Evolutionary conservation across 2,888 invertebrate species (phyloP).

Genomic region (Drosophila nigricruria): DNA sequence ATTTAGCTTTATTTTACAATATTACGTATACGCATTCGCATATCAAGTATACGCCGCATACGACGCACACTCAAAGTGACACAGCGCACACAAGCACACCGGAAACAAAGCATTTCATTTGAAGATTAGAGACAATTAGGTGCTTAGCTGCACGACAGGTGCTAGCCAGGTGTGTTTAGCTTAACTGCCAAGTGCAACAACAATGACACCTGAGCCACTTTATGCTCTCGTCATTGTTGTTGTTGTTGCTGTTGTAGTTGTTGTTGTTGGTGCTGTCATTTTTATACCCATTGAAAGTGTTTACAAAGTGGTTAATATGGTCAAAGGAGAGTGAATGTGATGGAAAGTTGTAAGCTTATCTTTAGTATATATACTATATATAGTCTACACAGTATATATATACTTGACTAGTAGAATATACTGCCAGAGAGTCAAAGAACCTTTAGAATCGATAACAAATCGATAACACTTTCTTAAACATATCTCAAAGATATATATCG

Average conservation of each 20-base stretch:
- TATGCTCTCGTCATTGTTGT: conserved; percentile 11
- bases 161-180: conserved; percentile 29
- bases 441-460: background rate
- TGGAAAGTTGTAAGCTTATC: background rate
- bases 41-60: conserved; percentile 50
- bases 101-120: conserved; percentile 42
- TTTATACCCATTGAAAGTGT: background rate
- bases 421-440: background rate
- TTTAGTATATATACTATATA: background rate
- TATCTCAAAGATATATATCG: background rate
- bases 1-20: background rate
- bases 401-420: background rate
- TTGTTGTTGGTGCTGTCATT: conserved; percentile 2
- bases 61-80: background rate
- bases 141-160: conserved; percentile 45
- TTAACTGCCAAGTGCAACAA: conserved; percentile 26
- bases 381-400: no score
- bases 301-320: background rate
- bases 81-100: conserved; percentile 1
- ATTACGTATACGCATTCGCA: conserved; percentile 26
- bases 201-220: conserved; percentile 20
- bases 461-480: background rate
- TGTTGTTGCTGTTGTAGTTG: background rate
- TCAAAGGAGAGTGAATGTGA: background rate
- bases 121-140: conserved; percentile 62